Base-by-base conservation (phyloP, 2,888 invertebrate species). In the Xylota sylvarum region DNA sequence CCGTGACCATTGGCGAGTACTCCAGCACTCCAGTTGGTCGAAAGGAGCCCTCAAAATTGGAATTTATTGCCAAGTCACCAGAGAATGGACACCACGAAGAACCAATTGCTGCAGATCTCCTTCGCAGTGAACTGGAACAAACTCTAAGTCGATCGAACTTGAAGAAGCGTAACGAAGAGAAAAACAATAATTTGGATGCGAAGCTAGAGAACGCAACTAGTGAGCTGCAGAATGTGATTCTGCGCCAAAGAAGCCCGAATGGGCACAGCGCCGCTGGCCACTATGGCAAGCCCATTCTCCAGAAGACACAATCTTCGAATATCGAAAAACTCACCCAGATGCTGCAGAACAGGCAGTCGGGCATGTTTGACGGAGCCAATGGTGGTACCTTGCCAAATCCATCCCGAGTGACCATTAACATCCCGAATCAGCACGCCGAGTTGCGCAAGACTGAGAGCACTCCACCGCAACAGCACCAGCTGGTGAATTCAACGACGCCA, bases 121-220 rank as follows among this genome's bases (percentile, higher is more conserved):
- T 97, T 77, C 96, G 96, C 89, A 95, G 95, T 78, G 96, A 97
- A 93, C 93, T 97, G 88, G 95, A 94, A 73, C 94, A 96, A 80
- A 97, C 96, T 5, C 92, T 97, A 83, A 96, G 96, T 89, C 94
- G 96, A 90, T 96, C 96, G 72, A 96, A 96, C 93, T 93, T 96
- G 89, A 94, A 94, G 90, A 95, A 95, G 93, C 94, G 95, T 93
- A 96, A 95, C 92, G 96, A 96, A 58, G 73, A 85, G 35, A 62
- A 65, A 55, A 65, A 83, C 73, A 46, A 69, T 35, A 72, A 55
- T 12, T 40, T 60, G 27, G 76, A 86, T 91, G 93, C 94, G 88
- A 92, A 94, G 93, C 94, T 86, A 1, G 86, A 86, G 58, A 81
- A 72, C 35, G 77, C 86, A 32, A 86, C 82, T 10, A 86, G 86